A percentile compares a stretch with the other conserved stretches of the same genome.
Conservation (phyloP, 1,140 invertebrate species). For the Pogonognathellus flavescens region DNA sequence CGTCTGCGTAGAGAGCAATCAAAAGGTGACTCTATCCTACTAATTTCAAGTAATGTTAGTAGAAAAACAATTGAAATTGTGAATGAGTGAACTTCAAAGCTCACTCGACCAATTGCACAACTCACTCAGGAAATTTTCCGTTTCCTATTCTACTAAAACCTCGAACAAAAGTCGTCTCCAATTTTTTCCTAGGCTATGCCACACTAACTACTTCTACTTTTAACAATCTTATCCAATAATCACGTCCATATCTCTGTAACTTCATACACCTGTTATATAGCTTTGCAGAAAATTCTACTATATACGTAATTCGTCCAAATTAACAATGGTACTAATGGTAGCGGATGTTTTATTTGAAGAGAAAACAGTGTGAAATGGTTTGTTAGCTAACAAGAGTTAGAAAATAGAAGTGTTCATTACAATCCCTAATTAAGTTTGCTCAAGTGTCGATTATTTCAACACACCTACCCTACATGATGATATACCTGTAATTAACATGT, state of each 20-base stretch:
- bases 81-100: neutral
- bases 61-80: neutral
- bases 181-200: neutral
- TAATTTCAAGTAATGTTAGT: no score
- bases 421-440: neutral
- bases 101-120: no score
- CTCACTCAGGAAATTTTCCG: no score
- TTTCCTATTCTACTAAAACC: no score
- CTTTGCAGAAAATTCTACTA: no score
- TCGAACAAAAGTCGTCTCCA: neutral
- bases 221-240: neutral
- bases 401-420: neutral
- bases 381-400: constrained; percentile 15
- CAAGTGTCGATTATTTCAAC: neutral
- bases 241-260: no score
- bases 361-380: constrained; percentile 43
- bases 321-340: neutral
- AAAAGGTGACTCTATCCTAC: no score
- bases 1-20: no score
- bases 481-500: neutral
- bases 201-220: neutral
- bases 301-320: no score
- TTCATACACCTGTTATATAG: no score
- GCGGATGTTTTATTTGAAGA: neutral
- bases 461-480: no score